Base-by-base conservation (phyloP, 2,113 vertebrate genomes). In the Shinisaurus crocodilurus region DNA sequence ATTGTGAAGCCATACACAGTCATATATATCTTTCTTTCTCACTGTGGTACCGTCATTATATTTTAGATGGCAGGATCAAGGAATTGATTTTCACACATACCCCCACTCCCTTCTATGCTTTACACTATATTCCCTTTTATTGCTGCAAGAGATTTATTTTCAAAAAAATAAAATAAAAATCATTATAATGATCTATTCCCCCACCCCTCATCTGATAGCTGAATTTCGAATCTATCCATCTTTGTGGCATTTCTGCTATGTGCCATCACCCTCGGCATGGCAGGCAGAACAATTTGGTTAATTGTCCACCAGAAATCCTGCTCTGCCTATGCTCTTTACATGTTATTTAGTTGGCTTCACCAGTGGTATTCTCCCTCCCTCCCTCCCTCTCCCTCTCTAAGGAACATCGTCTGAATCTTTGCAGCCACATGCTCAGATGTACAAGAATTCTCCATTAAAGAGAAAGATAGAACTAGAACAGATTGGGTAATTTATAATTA, bases 401-500 rank as follows among this genome's bases (percentile, higher is more conserved):
- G 80, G 88, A 92, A 89, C 92, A 13, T 72, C 67, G 1, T 27
- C 13, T 54, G 91, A 89, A 82, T 87, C 88, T 89, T 91, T 87
- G 91, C 93, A 95, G 37, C 40, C 88, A 74, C 82, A 3, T 34
- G 84, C 72, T 83, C 4, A 0, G 8, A 32, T 63, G 15, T 74
- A 79, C 12, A 67, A 76, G 88, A 91, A 95, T 88, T 89, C 67
- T 67, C 50, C 88, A 48, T 43, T 92, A 80, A 80, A 86, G 90
- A 87, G 90, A 86, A 84, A 37, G 25, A 86, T 6, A 89, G 63
- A 20, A 27, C 5, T 91, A 92, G 93, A 93, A 88, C 82, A 94
- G 89, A 95, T 95, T 91, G 94, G 85, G 90, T 87, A 91, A 72
- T 92, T 95, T 95, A 92, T 94, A 95, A 91, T 95, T 95, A 96